Conservation (phyloP, 2,113 vertebrate genomes). For the Ciconia maguari region DNA sequence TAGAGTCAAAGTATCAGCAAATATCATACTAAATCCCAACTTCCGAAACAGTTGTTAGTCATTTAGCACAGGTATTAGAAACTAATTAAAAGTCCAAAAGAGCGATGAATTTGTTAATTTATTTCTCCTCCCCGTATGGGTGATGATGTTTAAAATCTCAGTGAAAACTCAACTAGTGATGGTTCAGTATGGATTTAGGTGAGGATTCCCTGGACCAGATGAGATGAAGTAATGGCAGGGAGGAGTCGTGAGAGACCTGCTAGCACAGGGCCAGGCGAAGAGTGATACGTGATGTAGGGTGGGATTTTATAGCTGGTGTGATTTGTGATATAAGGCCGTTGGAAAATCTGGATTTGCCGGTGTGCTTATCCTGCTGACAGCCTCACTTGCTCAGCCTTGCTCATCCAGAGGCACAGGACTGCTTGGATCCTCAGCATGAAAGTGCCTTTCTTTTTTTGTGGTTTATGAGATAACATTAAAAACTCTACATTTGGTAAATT, state of each 20-base stretch:
- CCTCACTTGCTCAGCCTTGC: not conserved
- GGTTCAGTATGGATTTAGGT: not conserved
- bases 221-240: not conserved
- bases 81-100: not conserved
- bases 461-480: not conserved
- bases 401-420: not conserved
- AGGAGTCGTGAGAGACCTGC: not conserved
- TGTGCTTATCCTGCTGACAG: not conserved
- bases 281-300: rapidly evolving
- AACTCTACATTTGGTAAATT: not conserved
- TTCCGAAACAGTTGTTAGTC: not conserved
- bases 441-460: not conserved
- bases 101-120: not conserved
- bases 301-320: not conserved
- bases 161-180: not conserved
- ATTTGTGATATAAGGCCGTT: not conserved
- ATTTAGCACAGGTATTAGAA: not conserved
- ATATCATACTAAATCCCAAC: not conserved
- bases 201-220: not conserved
- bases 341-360: not conserved
- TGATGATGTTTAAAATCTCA: not conserved
- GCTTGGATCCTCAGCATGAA: not conserved
- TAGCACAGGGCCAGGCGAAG: not conserved
- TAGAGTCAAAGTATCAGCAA: not conserved
- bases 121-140: not conserved